Base-by-base conservation (phyloP, 1,140 invertebrate species). In the Achatina immaculata region DNA sequence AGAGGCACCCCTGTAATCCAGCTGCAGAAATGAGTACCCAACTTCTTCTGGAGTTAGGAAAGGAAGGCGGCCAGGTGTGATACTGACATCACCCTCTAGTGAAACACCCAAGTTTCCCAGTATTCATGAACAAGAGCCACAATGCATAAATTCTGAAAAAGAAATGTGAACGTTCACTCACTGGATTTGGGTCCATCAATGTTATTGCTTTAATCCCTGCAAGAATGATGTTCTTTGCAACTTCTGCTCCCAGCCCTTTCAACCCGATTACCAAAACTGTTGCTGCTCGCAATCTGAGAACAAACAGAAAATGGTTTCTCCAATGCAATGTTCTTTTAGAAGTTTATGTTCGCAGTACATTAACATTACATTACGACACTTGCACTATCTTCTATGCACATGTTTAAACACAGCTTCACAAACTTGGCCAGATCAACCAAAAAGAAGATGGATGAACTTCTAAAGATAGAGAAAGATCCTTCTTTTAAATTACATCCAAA, bases 141-240 rank as follows among this genome's bases (percentile, higher is more conserved):
- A n/a, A n/a, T n/a, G n/a, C n/a, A n/a, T n/a, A n/a, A n/a, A n/a
- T n/a, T n/a, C n/a, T n/a, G n/a, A n/a, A n/a, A n/a, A n/a, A n/a
- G n/a, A n/a, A n/a, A n/a, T n/a, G n/a, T n/a, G n/a, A n/a, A n/a
- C n/a, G n/a, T n/a, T n/a, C n/a, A 75, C 73, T 55, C 16, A 75
- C 73, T 14, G 73, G 45, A 58, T 34, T 31, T 6, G 58, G 65
- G 40, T 99, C 98, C 76, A 98, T 91, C 66, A 99, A 92, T 43
- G 95, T 96, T 0, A 99, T 92, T 21, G 95, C 95, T 86, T 98
- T 97, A 0, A 99, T 95, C 62, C 98, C 98, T 71, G 96, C 94
- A 31, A 99, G 92, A 86, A 99, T 95, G 74, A 99, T 95, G 92
- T 99, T 99, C 90, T 99, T 99, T 0, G 96, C 95, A 62, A 98